Conservation (phyloP, 2,113 vertebrate species). For the Nycticebus coucang region DNA sequence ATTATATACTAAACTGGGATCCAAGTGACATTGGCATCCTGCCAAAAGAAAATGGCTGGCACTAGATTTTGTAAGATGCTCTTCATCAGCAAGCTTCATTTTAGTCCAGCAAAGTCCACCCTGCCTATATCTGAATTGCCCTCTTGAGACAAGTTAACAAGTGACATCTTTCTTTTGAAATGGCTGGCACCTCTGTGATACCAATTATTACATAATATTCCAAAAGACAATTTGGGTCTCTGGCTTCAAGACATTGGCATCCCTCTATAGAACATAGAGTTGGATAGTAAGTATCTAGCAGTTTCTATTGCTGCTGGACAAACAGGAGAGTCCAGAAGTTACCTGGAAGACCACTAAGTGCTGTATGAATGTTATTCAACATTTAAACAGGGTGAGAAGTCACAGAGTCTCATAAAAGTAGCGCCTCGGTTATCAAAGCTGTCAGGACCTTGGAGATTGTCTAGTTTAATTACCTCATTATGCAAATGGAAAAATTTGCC, state of each 20-base stretch:
- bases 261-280: neutral
- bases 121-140: neutral
- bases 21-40: slow-evolving; percentile 1
- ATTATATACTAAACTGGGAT: slow-evolving; percentile 16
- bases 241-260: neutral
- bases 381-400: slow-evolving; percentile 2
- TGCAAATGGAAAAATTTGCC: neutral
- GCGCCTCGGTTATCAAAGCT: neutral
- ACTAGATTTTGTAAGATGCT: neutral
- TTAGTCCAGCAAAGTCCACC: neutral
- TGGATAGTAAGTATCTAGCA: neutral
- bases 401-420: slow-evolving; percentile 36
- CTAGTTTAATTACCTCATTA: neutral
- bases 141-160: slow-evolving; percentile 6
- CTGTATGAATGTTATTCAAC: neutral
- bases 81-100: neutral
- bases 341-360: neutral
- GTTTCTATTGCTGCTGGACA: neutral
- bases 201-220: slow-evolving; percentile 3
- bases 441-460: neutral
- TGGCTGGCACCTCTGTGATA: neutral
- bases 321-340: neutral
- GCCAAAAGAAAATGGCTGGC: slow-evolving; percentile 4
- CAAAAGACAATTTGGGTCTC: slow-evolving; percentile 23
- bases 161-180: slow-evolving; percentile 34